Evolutionary conservation across 1,140 invertebrate genomes (phyloP), one percentile per base, ranked within the genome.

Genomic region (Steinernema khuongi): DNA sequence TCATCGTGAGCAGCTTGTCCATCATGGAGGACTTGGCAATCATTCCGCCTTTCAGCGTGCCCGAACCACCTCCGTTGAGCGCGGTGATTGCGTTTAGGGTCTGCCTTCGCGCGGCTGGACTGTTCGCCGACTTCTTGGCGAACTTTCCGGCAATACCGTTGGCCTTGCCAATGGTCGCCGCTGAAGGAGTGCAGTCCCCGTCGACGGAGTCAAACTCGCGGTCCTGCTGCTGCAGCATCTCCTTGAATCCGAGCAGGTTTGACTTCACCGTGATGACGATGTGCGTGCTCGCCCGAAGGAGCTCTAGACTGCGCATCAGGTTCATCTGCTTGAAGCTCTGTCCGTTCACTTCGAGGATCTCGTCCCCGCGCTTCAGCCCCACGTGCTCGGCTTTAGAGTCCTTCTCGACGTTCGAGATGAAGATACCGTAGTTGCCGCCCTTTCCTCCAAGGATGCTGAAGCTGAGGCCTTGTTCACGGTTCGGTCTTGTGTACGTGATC

Each of bases 321-420:
- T 90, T 92, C 36, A 97, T 91, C 85, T 94, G 92, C 82, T 93
- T 91, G 86, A 98, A 96, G 80, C 91, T 95, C 82, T 96, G 92
- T 22, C 95, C 94, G 86, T 99, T 99, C 0, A 98, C 94, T 88
- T 97, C 94, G 71, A 98, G 88, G 75, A 96, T 93, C 79, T 99
- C 95, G 89, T 99, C 96, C 0, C 96, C 96, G 68, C 94, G 88
- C 87, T 96, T 96, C 19, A 99, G 87, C 0, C 96, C 96, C n/a
- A 94, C 92, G 82, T 96, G 93, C 86, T 95, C 92, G 11, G 94
- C 94, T 87, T 95, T 95, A 1, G 94, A 94, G 71, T 90, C 90
- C 77, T 91, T 91, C 81, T 96, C 94, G 22, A 97, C 90, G 88
- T 94, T 93, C 14, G 93, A 91, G 73, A 99, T 92, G 88, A 97